Base-by-base conservation (phyloP, 2,113 vertebrate species). In the Elephantulus edwardii region DNA sequence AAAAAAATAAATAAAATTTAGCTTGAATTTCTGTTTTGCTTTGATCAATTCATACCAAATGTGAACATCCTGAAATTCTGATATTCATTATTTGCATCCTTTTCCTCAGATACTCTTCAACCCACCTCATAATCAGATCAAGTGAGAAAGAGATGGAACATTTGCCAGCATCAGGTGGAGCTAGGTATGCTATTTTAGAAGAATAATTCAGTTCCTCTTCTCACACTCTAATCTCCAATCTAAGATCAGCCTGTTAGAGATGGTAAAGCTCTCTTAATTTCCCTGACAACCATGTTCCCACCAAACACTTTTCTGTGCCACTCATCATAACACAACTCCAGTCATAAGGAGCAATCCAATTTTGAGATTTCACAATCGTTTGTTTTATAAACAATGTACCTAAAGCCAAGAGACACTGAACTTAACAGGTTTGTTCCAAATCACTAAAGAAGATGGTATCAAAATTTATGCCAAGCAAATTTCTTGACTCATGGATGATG, bases 301-400 rank as follows among this genome's bases (percentile, higher is more conserved):
- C 70, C 4, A 44, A 50, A 48, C 52, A 71, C 42, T 78, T 74
- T 83, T 50, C 75, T 12, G 28, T 22, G 33, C 38, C 38, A 72
- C 46, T 92, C 91, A 62, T 35, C 52, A 26, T 75, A 48, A 40
- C 79, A 62, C 20, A 58, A 56, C 46, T 48, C 70, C 66, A 44
- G 28, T 68, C 44, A 85, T 52, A 74, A 71, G 7, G 66, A 35
- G 42, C 42, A 91, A 74, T 6, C 81, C 84, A 88, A 19, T 48
- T 71, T 80, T 56, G 66, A 71, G 35, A 52, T 94, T 95, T 93
- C 91, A 88, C 83, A 96, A 70, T 83, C 38, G 20, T 84, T 72
- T 68, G 16, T 82, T 93, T 90, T 82, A 89, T 84, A 92, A 85
- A 91, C 77, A 88, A 75, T 44, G 80, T 83, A 70, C 2, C 33